Conservation (phyloP, 2,888 invertebrate genomes). For the Pharmacophagus antenor region DNA sequence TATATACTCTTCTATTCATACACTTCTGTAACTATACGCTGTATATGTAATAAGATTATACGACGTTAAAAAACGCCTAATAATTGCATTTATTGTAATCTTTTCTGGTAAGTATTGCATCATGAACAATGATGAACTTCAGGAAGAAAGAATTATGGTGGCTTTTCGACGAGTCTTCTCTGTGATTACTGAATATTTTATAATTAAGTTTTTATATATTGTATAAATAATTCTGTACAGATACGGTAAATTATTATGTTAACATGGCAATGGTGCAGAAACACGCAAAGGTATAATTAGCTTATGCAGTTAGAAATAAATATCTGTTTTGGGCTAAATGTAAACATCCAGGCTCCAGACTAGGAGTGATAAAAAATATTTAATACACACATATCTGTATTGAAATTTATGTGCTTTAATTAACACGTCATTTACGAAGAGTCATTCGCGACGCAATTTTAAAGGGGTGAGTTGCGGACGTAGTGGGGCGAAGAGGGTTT, state of each 20-base stretch:
- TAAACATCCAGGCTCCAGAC: no score
- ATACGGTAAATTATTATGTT: no score
- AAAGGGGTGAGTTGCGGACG: no score
- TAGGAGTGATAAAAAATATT: no score
- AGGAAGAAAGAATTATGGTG: conserved; percentile 5
- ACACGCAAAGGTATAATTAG: no score
- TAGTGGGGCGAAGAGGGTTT: no score
- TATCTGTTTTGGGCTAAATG: no score
- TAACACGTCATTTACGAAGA: no score
- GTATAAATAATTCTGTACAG: neutral
- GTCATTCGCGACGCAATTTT: no score
- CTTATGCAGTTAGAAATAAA: no score
- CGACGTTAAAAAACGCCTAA: neutral
- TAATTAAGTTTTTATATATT: neutral
- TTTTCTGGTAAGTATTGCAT: conserved; percentile 16
- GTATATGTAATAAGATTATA: conserved; percentile 2
- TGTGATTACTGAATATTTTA: neutral
- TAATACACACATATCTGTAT: neutral
- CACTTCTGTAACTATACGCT: neutral
- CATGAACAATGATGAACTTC: conserved; percentile 2
- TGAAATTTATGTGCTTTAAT: neutral
- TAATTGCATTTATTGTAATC: neutral
- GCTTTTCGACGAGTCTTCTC: conserved; percentile 4
- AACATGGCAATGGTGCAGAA: no score
- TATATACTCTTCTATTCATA: neutral